Conservation (phyloP, 2,888 invertebrate genomes). For the Cerastoderma edule region DNA sequence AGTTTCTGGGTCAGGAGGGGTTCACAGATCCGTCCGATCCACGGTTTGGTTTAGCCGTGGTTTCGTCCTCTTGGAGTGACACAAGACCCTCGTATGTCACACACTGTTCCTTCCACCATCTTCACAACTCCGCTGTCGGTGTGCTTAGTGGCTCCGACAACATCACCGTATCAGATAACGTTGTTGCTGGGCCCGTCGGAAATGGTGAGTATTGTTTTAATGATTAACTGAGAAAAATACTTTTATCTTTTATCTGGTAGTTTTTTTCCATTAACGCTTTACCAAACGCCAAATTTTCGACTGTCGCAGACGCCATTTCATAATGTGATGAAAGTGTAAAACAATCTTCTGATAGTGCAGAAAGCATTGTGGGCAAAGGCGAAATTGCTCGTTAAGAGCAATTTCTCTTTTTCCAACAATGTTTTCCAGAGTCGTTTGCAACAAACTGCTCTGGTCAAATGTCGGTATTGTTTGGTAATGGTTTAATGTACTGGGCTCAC, state of each 20-base stretch:
- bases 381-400: neutral
- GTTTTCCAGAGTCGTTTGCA: no score
- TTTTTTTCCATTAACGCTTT: no score
- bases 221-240: no score
- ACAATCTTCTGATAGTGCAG: neutral
- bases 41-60: conserved; percentile 69
- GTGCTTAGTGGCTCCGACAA: conserved; percentile 62
- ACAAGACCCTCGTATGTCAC: conserved; percentile 69
- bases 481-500: no score
- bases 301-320: neutral
- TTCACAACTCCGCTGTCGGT: conserved; percentile 74
- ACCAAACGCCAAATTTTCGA: neutral
- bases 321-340: neutral
- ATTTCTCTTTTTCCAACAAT: no score
- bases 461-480: no score
- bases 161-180: conserved; percentile 70
- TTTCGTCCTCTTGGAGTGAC: conserved; percentile 47
- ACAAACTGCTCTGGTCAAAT: no score
- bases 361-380: neutral
- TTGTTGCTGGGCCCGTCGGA: conserved; percentile 74
- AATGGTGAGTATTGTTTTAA: conserved; percentile 61
- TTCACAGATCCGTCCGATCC: conserved; percentile 69
- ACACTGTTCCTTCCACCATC: conserved; percentile 68
- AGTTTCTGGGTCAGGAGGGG: conserved; percentile 75
- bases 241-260: no score